Evolutionary conservation across 2,888 invertebrate genomes (phyloP).

Genomic region (Thyatira batis): DNA sequence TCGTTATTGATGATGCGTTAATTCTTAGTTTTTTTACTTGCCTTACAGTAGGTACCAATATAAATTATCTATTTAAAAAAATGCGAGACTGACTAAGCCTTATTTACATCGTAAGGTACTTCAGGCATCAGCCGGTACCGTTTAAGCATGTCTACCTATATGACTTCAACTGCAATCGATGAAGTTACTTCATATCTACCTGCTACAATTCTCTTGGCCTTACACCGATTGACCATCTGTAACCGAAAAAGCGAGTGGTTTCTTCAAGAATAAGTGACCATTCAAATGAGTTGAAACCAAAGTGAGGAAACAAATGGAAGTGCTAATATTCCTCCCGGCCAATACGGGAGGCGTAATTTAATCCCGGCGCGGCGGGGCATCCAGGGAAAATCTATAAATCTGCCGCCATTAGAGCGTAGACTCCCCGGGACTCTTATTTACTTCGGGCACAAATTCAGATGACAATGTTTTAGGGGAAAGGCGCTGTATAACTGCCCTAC

Average conservation of each 20-base stretch:
- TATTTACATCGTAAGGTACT: too few relatives aligned
- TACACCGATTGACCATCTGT: background rate
- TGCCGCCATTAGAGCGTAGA: constrained; percentile 78
- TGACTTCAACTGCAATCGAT: too few relatives aligned
- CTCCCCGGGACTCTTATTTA: constrained; percentile 82
- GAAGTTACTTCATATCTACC: too few relatives aligned
- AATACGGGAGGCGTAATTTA: constrained; percentile 80
- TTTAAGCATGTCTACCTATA: too few relatives aligned
- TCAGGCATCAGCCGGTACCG: too few relatives aligned
- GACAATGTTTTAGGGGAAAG: constrained; percentile 82
- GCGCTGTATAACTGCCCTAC: constrained; percentile 74
- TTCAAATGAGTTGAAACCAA: constrained; percentile 63
- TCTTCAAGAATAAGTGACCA: constrained; percentile 54
- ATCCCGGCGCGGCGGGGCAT: constrained; percentile 76
- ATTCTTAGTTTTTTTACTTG: too few relatives aligned
- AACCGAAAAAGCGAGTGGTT: constrained; percentile 6
- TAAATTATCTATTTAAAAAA: too few relatives aligned
- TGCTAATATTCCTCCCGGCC: constrained; percentile 77
- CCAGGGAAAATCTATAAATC: constrained; percentile 82
- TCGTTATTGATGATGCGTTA: too few relatives aligned
- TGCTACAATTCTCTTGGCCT: too few relatives aligned
- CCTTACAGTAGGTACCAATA: too few relatives aligned
- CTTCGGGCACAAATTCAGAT: constrained; percentile 82
- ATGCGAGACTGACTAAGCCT: too few relatives aligned
- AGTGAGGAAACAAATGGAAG: constrained; percentile 74